phyloP scores from a whole-genome alignment of 2,113 vertebrate genomes.

The Calyptommatus sinebrachiatus region DNA sequence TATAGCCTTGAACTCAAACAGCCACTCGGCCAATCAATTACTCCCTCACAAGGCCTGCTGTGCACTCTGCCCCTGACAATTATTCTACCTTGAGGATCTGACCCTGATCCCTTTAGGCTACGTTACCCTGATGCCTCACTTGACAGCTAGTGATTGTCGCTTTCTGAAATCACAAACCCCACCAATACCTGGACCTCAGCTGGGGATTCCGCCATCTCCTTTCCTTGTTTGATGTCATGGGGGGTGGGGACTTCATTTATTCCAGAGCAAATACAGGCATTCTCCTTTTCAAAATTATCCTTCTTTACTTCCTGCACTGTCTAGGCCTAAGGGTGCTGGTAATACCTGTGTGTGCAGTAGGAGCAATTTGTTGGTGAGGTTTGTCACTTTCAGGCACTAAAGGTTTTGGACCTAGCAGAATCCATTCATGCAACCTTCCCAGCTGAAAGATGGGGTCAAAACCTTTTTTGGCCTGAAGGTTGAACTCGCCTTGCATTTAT shows the following conservation, averaged over 20 bases:
- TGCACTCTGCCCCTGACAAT: background rate
- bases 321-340: background rate
- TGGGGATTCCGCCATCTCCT: background rate
- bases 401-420: too few species aligned
- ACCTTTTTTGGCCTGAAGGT: too few species aligned
- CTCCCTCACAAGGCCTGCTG: background rate
- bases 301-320: background rate
- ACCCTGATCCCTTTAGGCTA: conserved; percentile 1
- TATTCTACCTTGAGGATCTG: background rate
- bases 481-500: too few species aligned
- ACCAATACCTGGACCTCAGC: background rate
- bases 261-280: background rate
- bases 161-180: background rate
- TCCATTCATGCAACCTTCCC: too few species aligned
- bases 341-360: background rate
- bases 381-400: too few species aligned
- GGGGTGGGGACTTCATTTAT: background rate
- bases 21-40: background rate
- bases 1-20: background rate
- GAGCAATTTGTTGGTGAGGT: too few species aligned
- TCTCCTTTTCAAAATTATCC: background rate
- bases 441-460: too few species aligned
- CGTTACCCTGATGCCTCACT: background rate
- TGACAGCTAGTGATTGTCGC: background rate
- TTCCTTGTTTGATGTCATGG: too few species aligned